These are phyloP conservation scores for Drosophila persimilis DNA, from an alignment of 1,140 invertebrate genomes.

Conservation along the genomic window DNA sequence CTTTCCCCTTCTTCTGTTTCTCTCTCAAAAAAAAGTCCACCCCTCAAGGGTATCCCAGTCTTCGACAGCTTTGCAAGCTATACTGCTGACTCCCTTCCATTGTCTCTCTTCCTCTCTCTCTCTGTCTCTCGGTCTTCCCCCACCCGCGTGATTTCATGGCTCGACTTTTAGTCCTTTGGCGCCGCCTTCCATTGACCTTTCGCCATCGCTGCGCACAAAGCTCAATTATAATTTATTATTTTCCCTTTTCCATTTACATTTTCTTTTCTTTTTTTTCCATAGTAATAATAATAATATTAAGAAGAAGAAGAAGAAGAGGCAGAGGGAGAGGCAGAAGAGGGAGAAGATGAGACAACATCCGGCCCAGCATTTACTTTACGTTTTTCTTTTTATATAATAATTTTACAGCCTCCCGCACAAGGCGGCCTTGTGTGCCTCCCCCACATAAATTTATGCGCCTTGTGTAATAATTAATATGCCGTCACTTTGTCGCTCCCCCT, in stretches of 20 bases:
- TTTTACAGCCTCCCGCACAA: constrained; percentile 49
- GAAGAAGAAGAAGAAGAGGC: not conserved
- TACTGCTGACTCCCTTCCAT: not conserved
- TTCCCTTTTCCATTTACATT: constrained; percentile 37
- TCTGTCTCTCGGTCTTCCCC: constrained; percentile 4
- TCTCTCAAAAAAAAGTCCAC: too few relatives aligned
- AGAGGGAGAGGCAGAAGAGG: too few relatives aligned
- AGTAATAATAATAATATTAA: constrained; percentile 51
- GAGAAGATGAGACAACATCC: constrained; percentile 49
- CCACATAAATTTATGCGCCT: constrained; percentile 65
- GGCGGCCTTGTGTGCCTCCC: constrained; percentile 8
- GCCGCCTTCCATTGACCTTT: constrained; percentile 52
- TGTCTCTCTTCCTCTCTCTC: constrained; percentile 31
- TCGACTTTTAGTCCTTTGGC: constrained; percentile 51
- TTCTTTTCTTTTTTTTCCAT: constrained; percentile 34
- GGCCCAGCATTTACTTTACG: constrained; percentile 32
- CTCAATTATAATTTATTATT: constrained; percentile 79
- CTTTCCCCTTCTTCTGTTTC: too few relatives aligned
- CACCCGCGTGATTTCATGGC: constrained; percentile 3
- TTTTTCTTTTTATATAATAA: constrained; percentile 53
- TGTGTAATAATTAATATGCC: constrained; percentile 78
- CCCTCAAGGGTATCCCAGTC: too few relatives aligned
- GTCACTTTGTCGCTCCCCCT: constrained; percentile 47
- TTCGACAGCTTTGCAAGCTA: too few relatives aligned
- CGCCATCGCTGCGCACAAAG: constrained; percentile 38